These are phyloP conservation scores for Antheraea yamamai DNA, from an alignment of 2,888 invertebrate species.

Conservation along the genomic window DNA sequence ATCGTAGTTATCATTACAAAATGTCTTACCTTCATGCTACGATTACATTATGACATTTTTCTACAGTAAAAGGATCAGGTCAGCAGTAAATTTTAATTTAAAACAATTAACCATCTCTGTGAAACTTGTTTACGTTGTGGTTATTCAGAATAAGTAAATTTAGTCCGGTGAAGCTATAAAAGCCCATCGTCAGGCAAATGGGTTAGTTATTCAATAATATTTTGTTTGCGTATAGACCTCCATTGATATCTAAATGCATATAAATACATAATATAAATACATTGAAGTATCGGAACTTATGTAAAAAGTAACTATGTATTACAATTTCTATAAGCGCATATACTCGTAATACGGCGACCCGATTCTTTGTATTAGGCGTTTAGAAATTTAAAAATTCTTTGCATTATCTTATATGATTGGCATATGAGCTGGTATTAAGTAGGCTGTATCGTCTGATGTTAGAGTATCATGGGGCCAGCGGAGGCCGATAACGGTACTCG, in stretches of 20 bases:
- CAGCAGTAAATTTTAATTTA: too few relatives aligned
- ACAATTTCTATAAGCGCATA: constrained; percentile 1
- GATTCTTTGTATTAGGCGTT: constrained; percentile 21
- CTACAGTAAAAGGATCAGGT: too few relatives aligned
- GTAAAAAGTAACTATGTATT: not conserved
- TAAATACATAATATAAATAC: not conserved
- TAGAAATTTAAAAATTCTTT: constrained; percentile 36
- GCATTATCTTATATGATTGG: constrained; percentile 55
- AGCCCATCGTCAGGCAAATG: too few relatives aligned
- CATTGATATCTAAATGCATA: not conserved
- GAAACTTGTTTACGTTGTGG: too few relatives aligned
- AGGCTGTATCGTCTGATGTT: constrained; percentile 62
- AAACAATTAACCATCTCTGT: too few relatives aligned
- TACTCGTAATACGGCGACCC: not conserved
- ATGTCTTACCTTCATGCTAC: not conserved
- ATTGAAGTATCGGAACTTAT: not conserved
- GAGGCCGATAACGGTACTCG: constrained; percentile 64
- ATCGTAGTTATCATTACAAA: not conserved
- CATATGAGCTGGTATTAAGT: constrained; percentile 64
- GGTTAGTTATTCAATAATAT: not conserved
- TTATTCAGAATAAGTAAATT: too few relatives aligned
- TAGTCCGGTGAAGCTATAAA: too few relatives aligned
- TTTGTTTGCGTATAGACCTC: not conserved
- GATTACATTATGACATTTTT: not conserved
- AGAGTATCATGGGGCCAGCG: constrained; percentile 46